Evolutionary conservation across 2,113 vertebrate species (phyloP), one percentile per base, ranked within the genome.

Genomic region (Cricetomys ansorgei): DNA sequence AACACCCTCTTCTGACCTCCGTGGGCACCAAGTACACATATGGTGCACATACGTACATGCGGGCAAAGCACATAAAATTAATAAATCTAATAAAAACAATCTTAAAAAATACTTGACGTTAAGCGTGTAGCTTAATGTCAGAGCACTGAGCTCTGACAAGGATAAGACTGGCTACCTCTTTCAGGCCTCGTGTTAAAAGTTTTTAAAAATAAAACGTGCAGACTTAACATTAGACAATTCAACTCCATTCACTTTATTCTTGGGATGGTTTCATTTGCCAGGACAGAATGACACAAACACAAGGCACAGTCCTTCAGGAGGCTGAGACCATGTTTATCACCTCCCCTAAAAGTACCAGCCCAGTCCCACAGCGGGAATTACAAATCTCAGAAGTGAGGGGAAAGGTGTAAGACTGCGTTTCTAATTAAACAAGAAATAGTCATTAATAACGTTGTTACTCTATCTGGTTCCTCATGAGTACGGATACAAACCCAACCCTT

Each of bases 401-500:
- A 72, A 85, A 81, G 31, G 89, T 88, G 79, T 21, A 94, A 72
- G 95, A 94, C 59, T 88, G 53, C 86, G 57, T 43, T 94, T 65
- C 92, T 96, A 97, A 96, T 89, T 91, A 96, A 97, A 97, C 48
- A 97, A 94, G 87, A 91, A 62, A 97, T n/a, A 97, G 93, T n/a
- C 64, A 95, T 91, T 89, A 97, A 91, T 76, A 95, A 96, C 95
- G 96, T 29, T 53, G 89, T 96, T 92, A 95, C n/a, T 91, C 88
- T 97, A 97, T n/a, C 88, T 89, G 37, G 64, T 55, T 70, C 70
- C 97, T 97, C 95, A 94, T 88, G 98, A 97, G 87, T 87, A 95
- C 94, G 16, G 95, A 25, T 23, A 96, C 65, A 97, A 86, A 94
- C 10, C 85, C 70, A 92, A 91, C 17, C 62, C 50, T 95, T 97